Base-by-base conservation (phyloP, 1,140 invertebrate genomes). In the Meloidogyne hapla region DNA sequence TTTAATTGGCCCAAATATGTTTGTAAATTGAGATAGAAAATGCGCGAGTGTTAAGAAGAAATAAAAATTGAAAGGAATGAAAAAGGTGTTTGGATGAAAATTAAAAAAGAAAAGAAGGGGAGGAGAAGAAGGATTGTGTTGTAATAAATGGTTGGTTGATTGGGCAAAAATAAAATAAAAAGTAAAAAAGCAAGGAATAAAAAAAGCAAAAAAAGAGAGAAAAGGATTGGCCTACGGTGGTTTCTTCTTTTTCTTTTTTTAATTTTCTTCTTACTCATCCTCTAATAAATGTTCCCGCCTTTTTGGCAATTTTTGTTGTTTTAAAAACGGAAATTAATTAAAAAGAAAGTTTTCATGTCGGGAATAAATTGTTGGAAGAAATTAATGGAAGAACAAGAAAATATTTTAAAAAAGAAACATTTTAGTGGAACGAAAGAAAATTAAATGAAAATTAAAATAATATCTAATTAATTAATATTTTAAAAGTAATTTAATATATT, bases 301-400 rank as follows among this genome's bases (percentile, higher is more conserved):
- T 56, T 33, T 56, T 56, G 48, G 18, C 48, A n/a, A 56, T 56
- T 56, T 18, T 56, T 56, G 3, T 56, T 56, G n/a, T n/a, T 56
- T 56, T 56, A 56, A 56, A n/a, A 56, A 56, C 48, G 48, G 48
- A 56, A 56, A 56, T 56, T 48, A 21, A 56, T 33, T 33, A 48
- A 18, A 48, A 48, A 56, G n/a, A 9, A 21, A 56, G 18, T 56
- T 56, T 56, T 56, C n/a, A n/a, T n/a, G n/a, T 56, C 48, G 48
- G 48, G 48, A 56, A 56, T 56, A 56, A 56, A n/a, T 21, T 56
- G n/a, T n/a, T 56, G 48, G 48, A 56, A 56, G n/a, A 56, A 56
- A 56, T 56, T 56, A 21, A 21, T n/a, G 48, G 48, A 56, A 56
- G 18, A 9, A n/a, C 18, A 56, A 18, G n/a, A n/a, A 48, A 56